Evolutionary conservation across 2,113 vertebrate genomes (phyloP).

Genomic region (Vidua macroura): DNA sequence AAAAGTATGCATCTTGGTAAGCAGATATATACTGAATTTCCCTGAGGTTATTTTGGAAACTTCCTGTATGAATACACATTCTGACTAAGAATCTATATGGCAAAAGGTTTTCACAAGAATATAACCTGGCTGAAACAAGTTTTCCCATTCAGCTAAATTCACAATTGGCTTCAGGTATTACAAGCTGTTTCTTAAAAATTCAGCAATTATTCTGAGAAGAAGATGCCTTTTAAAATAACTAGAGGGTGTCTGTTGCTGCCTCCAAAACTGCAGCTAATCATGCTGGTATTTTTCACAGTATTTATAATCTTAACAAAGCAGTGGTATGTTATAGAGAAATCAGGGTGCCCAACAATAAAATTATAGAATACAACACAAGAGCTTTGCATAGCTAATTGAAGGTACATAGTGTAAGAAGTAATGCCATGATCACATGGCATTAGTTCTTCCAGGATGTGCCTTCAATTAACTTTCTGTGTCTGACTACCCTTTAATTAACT

Average conservation of each 20-base stretch:
- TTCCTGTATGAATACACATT: not conserved
- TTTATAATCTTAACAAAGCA: not conserved
- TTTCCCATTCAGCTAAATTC: not conserved
- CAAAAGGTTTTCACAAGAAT: not conserved
- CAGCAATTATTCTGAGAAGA: not conserved
- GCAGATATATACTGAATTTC: not conserved
- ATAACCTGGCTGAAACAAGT: not conserved
- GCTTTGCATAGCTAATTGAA: not conserved
- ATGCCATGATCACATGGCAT: not conserved
- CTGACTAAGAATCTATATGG: not conserved
- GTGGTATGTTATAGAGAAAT: not conserved
- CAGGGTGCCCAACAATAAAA: not conserved
- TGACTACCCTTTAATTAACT: conserved; percentile 18
- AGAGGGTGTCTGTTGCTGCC: not conserved
- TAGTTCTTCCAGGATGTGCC: not conserved
- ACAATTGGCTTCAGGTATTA: not conserved
- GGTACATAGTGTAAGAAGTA: not conserved
- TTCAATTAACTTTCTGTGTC: not conserved
- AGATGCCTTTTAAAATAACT: not conserved
- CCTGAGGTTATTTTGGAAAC: not conserved
- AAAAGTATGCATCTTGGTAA: not conserved
- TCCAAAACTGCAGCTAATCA: not conserved
- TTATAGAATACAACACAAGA: not conserved
- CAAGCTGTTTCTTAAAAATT: not conserved
- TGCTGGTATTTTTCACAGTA: not conserved